These are phyloP conservation scores for Pan paniscus DNA, from an alignment of 2,113 vertebrate genomes.

Conservation along the genomic window DNA sequence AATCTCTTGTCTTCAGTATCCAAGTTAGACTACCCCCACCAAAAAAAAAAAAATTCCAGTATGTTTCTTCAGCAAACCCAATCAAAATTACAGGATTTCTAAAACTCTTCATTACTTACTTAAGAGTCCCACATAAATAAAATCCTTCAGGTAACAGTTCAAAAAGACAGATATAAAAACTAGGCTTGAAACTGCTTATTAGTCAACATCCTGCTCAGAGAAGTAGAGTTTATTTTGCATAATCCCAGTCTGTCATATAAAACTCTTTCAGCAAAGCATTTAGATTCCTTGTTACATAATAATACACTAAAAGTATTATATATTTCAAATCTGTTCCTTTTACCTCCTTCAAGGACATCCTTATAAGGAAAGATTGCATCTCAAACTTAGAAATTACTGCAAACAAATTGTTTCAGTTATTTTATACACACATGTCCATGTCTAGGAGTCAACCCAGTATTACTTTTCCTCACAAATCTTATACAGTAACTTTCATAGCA, in stretches of 20 bases:
- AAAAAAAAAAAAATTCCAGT: background rate
- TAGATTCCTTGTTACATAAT: constrained; percentile 49
- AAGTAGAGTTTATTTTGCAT: constrained; percentile 59
- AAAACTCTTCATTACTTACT: constrained; percentile 47
- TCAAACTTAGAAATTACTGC: constrained; percentile 57
- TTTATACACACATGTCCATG: background rate
- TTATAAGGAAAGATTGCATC: constrained; percentile 47
- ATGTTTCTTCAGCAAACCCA: constrained; percentile 24
- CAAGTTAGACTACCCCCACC: background rate
- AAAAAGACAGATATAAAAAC: constrained; percentile 58
- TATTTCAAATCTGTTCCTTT: constrained; percentile 61
- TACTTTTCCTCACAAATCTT: constrained; percentile 34
- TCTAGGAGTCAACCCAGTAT: background rate
- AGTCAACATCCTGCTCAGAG: constrained; percentile 61
- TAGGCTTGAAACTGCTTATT: constrained; percentile 60
- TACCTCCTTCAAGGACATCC: constrained; percentile 52
- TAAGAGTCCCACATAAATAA: constrained; percentile 52
- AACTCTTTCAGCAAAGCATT: constrained; percentile 48
- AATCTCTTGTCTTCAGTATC: background rate
- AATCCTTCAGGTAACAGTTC: constrained; percentile 33
- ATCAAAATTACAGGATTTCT: constrained; percentile 33
- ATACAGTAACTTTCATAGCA: background rate
- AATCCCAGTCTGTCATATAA: constrained; percentile 53
- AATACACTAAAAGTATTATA: constrained; percentile 42
- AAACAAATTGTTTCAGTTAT: constrained; percentile 32